A percentile compares a stretch with the other conserved stretches of the same genome.
Conservation (phyloP, 1,140 invertebrate genomes). For the Micrasema minimum region DNA sequence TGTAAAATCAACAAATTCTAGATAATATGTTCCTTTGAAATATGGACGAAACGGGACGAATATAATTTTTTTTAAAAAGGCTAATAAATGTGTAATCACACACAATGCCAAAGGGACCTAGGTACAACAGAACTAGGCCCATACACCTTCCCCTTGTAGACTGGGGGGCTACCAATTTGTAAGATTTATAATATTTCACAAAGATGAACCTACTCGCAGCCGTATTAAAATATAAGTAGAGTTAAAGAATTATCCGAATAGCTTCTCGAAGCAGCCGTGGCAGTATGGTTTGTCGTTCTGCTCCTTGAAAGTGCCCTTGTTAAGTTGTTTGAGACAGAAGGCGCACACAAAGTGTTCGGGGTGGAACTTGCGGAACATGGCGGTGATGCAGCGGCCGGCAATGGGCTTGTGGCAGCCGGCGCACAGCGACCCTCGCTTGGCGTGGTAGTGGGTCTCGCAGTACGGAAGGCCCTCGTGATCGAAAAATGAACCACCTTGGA, state of each 20-base stretch:
- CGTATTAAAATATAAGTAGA: neutral
- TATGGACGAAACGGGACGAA: too few species aligned
- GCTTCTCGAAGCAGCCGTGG: conserved; percentile 96
- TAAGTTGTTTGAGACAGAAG: conserved; percentile 96
- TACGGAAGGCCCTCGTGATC: conserved; percentile 97
- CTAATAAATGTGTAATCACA: too few species aligned
- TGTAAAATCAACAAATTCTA: too few species aligned
- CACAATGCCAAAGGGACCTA: too few species aligned
- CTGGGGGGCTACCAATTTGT: too few species aligned
- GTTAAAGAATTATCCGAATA: conserved; percentile 66
- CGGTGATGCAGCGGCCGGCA: conserved; percentile 96
- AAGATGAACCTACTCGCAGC: neutral
- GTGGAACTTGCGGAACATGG: conserved; percentile 99
- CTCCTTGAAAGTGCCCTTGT: conserved; percentile 98
- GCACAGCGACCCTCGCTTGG: conserved; percentile 94
- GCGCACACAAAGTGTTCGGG: conserved; percentile 99
- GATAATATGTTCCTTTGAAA: too few species aligned
- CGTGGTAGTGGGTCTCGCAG: conserved; percentile 98
- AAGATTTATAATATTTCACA: neutral
- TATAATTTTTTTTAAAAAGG: too few species aligned
- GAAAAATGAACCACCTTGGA: conserved; percentile 93
- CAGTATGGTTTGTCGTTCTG: conserved; percentile 99
- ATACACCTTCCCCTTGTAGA: too few species aligned
- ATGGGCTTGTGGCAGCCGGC: conserved; percentile 98
- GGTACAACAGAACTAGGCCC: too few species aligned